A percentile compares a stretch with the other conserved stretches of the same genome.
Evolutionary conservation across 2,797 vertebrate genomes (phyloP).

Genomic region (Sebastes taczanowskii): DNA sequence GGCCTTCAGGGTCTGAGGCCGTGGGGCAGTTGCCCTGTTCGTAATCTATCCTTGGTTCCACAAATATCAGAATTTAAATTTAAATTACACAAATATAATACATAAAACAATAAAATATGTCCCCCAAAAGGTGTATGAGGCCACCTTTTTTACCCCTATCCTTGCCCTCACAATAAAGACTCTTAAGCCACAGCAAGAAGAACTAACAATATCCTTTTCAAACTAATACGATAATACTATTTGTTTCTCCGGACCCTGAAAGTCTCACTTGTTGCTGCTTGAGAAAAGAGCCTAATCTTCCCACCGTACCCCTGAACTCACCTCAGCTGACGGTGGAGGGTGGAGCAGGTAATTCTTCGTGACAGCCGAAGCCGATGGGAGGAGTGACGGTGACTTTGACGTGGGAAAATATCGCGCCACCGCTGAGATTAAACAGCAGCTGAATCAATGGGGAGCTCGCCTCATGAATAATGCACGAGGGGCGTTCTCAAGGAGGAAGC

Average conservation of each 20-base stretch:
- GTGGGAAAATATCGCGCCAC: conserved; percentile 57
- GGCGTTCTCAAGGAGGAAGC: conserved; percentile 56
- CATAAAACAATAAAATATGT: too few species aligned
- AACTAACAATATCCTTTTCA: neutral
- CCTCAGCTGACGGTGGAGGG: conserved; percentile 15
- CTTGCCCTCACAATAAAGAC: too few species aligned
- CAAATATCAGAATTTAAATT: neutral
- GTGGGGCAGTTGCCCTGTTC: too few species aligned
- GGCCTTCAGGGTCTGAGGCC: neutral
- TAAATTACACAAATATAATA: too few species aligned
- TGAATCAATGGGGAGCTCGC: conserved; percentile 66
- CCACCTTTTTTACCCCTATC: too few species aligned
- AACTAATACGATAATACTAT: neutral
- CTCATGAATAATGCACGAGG: conserved; percentile 64
- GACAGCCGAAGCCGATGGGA: conserved; percentile 51
- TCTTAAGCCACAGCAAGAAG: neutral
- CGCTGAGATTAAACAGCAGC: conserved; percentile 74
- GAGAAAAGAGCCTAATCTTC: conserved; percentile 24
- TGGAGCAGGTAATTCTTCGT: conserved; percentile 52
- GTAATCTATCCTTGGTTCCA: neutral
- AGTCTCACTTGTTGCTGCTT: conserved; percentile 10
- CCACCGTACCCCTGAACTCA: conserved; percentile 38
- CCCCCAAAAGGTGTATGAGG: too few species aligned
- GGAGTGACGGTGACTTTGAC: conserved; percentile 63
- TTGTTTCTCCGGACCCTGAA: conserved; percentile 5